Evolutionary conservation across 2,888 invertebrate species (phyloP).

Genomic region (Andrena marginata): DNA sequence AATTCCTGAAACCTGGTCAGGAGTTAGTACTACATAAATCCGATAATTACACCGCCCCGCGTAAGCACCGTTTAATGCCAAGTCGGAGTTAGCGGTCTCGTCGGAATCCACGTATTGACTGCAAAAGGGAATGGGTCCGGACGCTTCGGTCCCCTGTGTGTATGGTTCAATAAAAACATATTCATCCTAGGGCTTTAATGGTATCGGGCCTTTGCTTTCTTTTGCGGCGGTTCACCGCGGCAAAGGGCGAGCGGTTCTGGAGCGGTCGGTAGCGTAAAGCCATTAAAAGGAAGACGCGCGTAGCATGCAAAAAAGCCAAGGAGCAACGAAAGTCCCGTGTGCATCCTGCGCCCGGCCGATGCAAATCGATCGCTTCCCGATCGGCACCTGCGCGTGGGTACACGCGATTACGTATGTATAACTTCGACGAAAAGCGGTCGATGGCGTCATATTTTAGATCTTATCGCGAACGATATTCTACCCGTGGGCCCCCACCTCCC

Average conservation of each 20-base stretch:
- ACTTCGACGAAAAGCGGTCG: conserved; percentile 65
- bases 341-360: conserved; percentile 55
- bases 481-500: conserved; percentile 6
- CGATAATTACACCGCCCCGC: conserved; percentile 5
- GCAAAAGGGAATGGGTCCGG: conserved; percentile 16
- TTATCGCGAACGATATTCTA: conserved; percentile 55
- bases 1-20: conserved; percentile 4
- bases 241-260: conserved; percentile 26
- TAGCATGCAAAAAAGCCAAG: conserved; percentile 26
- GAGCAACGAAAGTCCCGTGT: conserved; percentile 40
- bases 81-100: conserved; percentile 8
- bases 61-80: conserved; percentile 18
- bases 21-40: conserved; percentile 1
- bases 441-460: conserved; percentile 64
- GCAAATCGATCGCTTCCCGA: conserved; percentile 64
- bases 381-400: conserved; percentile 72
- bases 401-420: conserved; percentile 69
- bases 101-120: conserved; percentile 33
- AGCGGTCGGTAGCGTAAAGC: conserved; percentile 9
- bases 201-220: conserved; percentile 2
- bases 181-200: conserved; percentile 35
- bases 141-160: not conserved
- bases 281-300: conserved; percentile 28
- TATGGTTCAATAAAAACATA: conserved; percentile 41
- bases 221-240: conserved; percentile 18